Evolutionary conservation across 2,113 vertebrate genomes (phyloP).

Genomic region (Rallus limicola): DNA sequence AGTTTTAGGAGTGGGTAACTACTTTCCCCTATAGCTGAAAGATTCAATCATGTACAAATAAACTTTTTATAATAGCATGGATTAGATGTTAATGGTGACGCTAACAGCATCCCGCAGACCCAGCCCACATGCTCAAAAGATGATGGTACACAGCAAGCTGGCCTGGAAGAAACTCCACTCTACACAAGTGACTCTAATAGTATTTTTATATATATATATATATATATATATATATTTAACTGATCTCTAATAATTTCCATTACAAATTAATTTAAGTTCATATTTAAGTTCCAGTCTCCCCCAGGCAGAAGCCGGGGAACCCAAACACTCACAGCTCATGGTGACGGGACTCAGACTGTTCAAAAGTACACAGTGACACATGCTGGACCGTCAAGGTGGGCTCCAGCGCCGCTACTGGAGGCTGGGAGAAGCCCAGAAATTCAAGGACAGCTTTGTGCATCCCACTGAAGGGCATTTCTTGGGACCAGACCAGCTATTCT

Average conservation of each 20-base stretch:
- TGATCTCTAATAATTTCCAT: background rate
- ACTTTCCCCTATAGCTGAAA: background rate
- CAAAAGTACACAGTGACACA: rapidly evolving
- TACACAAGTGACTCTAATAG: background rate
- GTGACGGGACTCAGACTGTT: background rate
- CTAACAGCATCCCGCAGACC: background rate
- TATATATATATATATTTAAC: background rate
- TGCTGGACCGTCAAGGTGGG: background rate
- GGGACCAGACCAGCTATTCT: no score
- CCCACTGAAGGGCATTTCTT: background rate
- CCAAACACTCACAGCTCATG: no score
- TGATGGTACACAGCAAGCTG: background rate
- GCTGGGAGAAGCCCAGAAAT: background rate
- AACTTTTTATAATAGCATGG: background rate
- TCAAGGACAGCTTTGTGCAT: background rate
- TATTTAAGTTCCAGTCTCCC: background rate
- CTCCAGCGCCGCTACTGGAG: background rate
- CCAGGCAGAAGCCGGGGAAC: background rate
- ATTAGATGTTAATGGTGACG: background rate
- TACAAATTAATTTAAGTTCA: background rate
- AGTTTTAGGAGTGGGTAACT: background rate
- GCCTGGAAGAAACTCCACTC: background rate
- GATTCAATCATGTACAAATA: background rate
- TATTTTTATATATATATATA: no score
- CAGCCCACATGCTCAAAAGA: background rate